These are phyloP conservation scores for Perithous albicinctus DNA, from an alignment of 2,888 invertebrate genomes.

Conservation along the genomic window DNA sequence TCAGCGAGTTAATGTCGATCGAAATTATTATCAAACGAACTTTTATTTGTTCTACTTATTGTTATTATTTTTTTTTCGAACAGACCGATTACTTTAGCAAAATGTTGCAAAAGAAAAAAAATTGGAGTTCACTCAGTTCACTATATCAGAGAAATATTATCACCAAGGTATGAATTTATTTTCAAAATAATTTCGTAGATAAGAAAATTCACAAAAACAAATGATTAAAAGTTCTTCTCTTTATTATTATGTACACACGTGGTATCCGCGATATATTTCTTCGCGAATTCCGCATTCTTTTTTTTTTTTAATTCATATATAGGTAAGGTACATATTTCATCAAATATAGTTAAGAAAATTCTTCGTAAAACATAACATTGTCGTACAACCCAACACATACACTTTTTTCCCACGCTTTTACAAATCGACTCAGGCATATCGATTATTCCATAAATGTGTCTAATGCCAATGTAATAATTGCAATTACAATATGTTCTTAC, in stretches of 20 bases:
- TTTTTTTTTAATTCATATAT: constrained; percentile 34
- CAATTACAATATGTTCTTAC: constrained; percentile 41
- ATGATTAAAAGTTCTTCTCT: constrained; percentile 57
- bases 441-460: constrained; percentile 23
- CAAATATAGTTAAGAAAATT: constrained; percentile 69
- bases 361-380: constrained; percentile 64
- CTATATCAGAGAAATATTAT: no score
- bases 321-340: constrained; percentile 60
- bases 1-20: no score
- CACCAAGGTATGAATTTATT: no score
- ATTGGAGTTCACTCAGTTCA: no score
- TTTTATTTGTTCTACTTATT: no score
- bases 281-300: constrained; percentile 48
- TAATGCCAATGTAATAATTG: constrained; percentile 46
- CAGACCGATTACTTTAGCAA: no score
- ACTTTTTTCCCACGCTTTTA: constrained; percentile 23
- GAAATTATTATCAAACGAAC: no score
- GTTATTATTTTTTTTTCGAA: no score
- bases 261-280: constrained; percentile 47
- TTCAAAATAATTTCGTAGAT: neutral
- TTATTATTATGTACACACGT: constrained; percentile 64
- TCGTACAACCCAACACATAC: constrained; percentile 54
- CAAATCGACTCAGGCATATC: constrained; percentile 32
- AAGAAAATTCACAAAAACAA: neutral
- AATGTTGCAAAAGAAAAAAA: no score